These are phyloP conservation scores for Nemurella pictetii DNA, from an alignment of 2,888 invertebrate species.

Conservation along the genomic window DNA sequence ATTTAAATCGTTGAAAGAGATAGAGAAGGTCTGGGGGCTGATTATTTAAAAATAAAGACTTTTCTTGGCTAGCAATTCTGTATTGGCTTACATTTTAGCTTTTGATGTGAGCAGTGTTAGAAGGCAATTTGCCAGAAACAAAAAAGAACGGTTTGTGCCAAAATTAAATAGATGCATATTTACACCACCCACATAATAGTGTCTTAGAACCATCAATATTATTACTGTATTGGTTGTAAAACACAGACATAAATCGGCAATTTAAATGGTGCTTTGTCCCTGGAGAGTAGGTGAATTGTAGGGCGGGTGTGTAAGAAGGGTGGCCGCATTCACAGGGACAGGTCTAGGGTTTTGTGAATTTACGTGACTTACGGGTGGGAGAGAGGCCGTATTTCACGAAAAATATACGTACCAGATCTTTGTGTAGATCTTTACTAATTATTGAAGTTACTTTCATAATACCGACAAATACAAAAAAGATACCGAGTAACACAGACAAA, in stretches of 20 bases:
- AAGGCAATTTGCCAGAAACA: conserved; percentile 14
- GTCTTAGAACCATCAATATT: neutral
- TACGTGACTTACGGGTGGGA: neutral
- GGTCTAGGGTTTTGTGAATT: neutral
- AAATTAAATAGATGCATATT: conserved; percentile 15
- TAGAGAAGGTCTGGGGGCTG: conserved; percentile 21
- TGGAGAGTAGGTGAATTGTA: conserved; percentile 14
- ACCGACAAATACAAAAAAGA: conserved; percentile 95
- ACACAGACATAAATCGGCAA: neutral
- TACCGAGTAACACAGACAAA: conserved; percentile 85
- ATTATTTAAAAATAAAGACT: conserved; percentile 38
- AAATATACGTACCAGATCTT: conserved; percentile 81
- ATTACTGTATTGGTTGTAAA: neutral
- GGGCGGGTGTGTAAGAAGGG: conserved; percentile 26
- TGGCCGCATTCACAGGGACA: conserved; percentile 33
- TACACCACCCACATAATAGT: conserved; percentile 20
- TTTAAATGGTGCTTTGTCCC: neutral
- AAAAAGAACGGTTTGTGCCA: conserved; percentile 9
- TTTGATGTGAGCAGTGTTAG: conserved; percentile 4
- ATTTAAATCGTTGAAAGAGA: conserved; percentile 11
- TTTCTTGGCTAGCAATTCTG: conserved; percentile 31
- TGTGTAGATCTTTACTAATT: conserved; percentile 92
- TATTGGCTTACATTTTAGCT: conserved; percentile 35
- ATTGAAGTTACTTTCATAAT: conserved; percentile 88
- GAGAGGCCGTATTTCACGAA: conserved; percentile 29